These are phyloP conservation scores for Tetramorium bicarinatum DNA, from an alignment of 2,888 invertebrate species.

Conservation along the genomic window DNA sequence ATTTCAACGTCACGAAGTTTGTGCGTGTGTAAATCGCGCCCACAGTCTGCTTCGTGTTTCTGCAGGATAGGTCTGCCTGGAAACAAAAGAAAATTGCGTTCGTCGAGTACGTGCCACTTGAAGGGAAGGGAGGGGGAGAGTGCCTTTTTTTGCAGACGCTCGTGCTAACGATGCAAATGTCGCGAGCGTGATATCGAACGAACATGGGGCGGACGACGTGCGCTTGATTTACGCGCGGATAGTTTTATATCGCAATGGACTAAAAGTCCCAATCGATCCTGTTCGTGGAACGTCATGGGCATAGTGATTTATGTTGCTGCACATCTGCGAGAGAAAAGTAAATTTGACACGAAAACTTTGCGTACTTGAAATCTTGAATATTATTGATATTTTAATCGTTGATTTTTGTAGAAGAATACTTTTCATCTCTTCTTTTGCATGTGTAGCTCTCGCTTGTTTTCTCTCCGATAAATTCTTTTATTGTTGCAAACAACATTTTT, in stretches of 20 bases:
- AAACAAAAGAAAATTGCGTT: constrained; percentile 81
- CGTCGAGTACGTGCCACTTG: constrained; percentile 53
- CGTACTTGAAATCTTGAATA: background rate
- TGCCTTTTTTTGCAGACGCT: constrained; percentile 23
- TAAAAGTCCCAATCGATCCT: constrained; percentile 53
- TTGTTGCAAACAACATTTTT: background rate
- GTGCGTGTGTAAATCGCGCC: constrained; percentile 96
- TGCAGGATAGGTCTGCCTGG: constrained; percentile 96
- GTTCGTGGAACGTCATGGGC: constrained; percentile 36
- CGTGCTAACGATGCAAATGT: constrained; percentile 57
- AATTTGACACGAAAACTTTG: constrained; percentile 22
- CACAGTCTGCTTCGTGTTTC: constrained; percentile 95
- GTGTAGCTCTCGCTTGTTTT: too few species aligned
- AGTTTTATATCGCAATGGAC: constrained; percentile 51
- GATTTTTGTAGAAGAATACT: background rate
- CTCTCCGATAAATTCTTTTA: background rate
- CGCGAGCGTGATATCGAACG: constrained; percentile 48
- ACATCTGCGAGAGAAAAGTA: constrained; percentile 40
- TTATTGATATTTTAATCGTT: constrained; percentile 7
- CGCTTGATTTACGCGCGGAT: constrained; percentile 50
- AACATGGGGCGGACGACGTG: constrained; percentile 15
- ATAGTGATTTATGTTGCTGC: constrained; percentile 37
- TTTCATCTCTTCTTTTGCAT: background rate
- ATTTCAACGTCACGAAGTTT: constrained; percentile 97
- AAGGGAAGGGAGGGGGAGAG: background rate